Evolutionary conservation across 1,140 invertebrate species (phyloP).

Genomic region (Drusus annulatus): DNA sequence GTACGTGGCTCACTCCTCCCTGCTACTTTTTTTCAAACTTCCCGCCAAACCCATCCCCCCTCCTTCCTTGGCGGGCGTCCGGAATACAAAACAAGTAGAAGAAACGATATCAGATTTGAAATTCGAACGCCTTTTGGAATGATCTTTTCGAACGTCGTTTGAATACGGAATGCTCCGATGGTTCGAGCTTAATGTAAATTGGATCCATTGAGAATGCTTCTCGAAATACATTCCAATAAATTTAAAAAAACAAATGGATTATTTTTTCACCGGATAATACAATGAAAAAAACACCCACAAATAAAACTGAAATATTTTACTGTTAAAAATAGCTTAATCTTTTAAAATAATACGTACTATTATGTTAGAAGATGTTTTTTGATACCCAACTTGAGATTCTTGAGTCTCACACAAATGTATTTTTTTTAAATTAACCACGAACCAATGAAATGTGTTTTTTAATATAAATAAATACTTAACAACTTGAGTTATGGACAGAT

Average conservation of each 20-base stretch:
- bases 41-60: slow-evolving; percentile 10
- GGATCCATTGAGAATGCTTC: slow-evolving; percentile 12
- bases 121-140: slow-evolving; percentile 26
- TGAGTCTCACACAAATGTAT: no score
- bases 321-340: no score
- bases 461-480: no score
- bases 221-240: slow-evolving; percentile 1
- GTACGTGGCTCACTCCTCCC: slow-evolving; percentile 53
- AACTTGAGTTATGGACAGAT: no score
- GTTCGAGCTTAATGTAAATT: slow-evolving; percentile 18
- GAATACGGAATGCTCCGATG: slow-evolving; percentile 15
- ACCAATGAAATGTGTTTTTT: no score
- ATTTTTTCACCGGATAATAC: no score
- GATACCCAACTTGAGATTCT: no score
- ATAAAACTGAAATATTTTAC: no score
- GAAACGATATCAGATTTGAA: slow-evolving; percentile 50
- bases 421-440: no score
- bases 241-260: not conserved
- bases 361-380: no score
- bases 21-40: slow-evolving; percentile 66
- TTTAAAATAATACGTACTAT: no score
- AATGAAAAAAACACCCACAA: no score
- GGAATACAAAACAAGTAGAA: slow-evolving; percentile 64
- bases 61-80: slow-evolving; percentile 15
- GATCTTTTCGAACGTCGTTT: slow-evolving; percentile 16